phyloP scores from a whole-genome alignment of 2,888 invertebrate genomes.

The Lymantria dispar region DNA sequence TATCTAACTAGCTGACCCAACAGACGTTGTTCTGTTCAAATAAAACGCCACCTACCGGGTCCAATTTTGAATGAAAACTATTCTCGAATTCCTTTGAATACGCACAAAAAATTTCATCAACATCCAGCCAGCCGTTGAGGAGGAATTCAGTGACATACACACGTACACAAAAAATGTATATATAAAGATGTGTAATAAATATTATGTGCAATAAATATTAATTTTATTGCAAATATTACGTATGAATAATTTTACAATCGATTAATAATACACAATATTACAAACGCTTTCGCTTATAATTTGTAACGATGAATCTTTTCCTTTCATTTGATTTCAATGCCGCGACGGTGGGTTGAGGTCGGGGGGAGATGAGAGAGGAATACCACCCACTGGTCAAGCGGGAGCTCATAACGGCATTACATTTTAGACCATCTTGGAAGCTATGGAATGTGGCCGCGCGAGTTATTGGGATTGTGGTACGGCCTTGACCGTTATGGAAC shows the following conservation, averaged over 20 bases:
- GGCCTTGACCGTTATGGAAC: not conserved
- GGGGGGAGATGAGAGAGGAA: slow-evolving; percentile 17
- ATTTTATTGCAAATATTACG: no score
- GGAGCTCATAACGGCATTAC: slow-evolving; percentile 34
- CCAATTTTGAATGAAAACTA: no score
- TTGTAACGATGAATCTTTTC: slow-evolving; percentile 45
- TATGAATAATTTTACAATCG: not conserved
- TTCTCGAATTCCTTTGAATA: no score
- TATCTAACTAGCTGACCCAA: no score
- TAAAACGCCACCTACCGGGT: no score
- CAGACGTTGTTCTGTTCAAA: no score
- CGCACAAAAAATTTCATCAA: no score
- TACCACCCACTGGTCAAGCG: slow-evolving; percentile 29
- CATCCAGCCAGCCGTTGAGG: no score
- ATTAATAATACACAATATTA: not conserved
- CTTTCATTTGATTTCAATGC: slow-evolving; percentile 56
- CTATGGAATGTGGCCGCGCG: slow-evolving; percentile 41
- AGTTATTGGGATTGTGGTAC: slow-evolving; percentile 15
- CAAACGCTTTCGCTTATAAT: slow-evolving; percentile 28
- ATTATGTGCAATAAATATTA: no score
- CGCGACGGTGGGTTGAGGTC: slow-evolving; percentile 48
- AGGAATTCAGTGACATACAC: no score
- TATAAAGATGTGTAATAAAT: no score
- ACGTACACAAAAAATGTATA: no score
- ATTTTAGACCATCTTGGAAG: slow-evolving; percentile 33